These are phyloP conservation scores for Semaprochilodus insignis DNA, from an alignment of 2,797 vertebrate species.

Conservation along the genomic window DNA sequence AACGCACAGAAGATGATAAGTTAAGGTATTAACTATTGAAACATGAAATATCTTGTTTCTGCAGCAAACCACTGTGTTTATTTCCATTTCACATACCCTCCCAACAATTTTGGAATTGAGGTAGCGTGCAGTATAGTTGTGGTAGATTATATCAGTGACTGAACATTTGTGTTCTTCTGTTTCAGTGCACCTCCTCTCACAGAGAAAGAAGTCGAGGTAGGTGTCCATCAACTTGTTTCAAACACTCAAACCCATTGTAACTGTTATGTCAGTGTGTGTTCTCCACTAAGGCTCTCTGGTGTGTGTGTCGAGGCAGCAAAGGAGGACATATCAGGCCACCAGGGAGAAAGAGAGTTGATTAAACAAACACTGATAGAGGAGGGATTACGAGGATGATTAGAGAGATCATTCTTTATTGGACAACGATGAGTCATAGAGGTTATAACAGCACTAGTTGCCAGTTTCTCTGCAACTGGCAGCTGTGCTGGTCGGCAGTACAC, in stretches of 20 bases:
- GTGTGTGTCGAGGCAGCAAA: not conserved
- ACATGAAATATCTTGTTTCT: too few relatives aligned
- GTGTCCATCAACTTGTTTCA: slow-evolving; percentile 61
- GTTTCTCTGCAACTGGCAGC: not conserved
- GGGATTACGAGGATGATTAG: slow-evolving; percentile 14
- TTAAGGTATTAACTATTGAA: too few relatives aligned
- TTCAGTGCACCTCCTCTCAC: slow-evolving; percentile 91
- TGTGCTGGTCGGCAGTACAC: not conserved
- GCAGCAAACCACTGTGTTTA: too few relatives aligned
- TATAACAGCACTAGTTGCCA: not conserved
- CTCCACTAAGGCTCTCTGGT: slow-evolving; percentile 7
- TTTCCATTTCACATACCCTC: too few relatives aligned
- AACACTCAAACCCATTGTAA: not conserved
- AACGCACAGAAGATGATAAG: too few relatives aligned
- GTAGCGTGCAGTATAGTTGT: not conserved
- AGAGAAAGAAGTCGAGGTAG: slow-evolving; percentile 98
- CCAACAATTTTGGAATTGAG: too few relatives aligned
- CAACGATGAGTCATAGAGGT: slow-evolving; percentile 3
- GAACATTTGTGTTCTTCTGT: slow-evolving; percentile 56
- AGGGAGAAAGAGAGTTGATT: not conserved
- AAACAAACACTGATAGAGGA: slow-evolving; percentile 20
- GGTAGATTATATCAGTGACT: not conserved
- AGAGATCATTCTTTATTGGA: slow-evolving; percentile 32
- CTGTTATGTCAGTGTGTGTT: slow-evolving; percentile 14
- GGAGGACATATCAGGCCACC: not conserved